Percentiles rank a stretch among this genome's conserved stretches.
These are phyloP conservation scores for Lasioglossum lativentre DNA, from an alignment of 2,888 invertebrate species.

Conservation along the genomic window DNA sequence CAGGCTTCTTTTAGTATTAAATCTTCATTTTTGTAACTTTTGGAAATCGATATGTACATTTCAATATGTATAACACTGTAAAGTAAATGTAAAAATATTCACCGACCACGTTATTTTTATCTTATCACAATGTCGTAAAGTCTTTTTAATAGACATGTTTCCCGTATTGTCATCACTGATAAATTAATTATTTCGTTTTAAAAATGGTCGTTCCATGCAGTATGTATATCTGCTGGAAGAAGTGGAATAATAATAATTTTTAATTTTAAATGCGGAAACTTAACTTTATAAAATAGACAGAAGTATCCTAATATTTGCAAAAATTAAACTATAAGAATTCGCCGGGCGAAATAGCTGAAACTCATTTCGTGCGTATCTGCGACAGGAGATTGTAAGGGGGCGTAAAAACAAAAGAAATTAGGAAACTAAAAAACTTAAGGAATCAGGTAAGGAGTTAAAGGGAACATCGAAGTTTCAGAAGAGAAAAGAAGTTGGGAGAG, in stretches of 20 bases:
- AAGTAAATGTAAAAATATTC: too few species aligned
- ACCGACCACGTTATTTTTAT: background rate
- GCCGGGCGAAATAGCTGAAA: background rate
- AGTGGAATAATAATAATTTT: background rate
- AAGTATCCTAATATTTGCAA: background rate
- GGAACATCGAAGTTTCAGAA: background rate
- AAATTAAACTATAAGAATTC: background rate
- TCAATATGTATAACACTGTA: too few species aligned
- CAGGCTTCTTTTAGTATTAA: too few species aligned
- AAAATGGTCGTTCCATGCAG: background rate
- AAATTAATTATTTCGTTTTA: background rate
- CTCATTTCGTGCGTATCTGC: background rate
- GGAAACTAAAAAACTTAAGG: background rate
- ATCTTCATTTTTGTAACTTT: too few species aligned
- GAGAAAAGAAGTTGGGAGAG: background rate
- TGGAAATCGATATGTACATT: too few species aligned
- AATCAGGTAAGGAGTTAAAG: background rate
- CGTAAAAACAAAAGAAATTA: constrained; percentile 9
- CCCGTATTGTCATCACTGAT: constrained; percentile 6
- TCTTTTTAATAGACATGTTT: background rate
- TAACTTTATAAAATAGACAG: background rate
- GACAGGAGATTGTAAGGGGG: background rate
- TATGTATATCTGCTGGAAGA: background rate
- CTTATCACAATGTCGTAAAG: background rate
- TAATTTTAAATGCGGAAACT: background rate